phyloP scores from a whole-genome alignment of 2,113 vertebrate species.

The Bubo bubo region DNA sequence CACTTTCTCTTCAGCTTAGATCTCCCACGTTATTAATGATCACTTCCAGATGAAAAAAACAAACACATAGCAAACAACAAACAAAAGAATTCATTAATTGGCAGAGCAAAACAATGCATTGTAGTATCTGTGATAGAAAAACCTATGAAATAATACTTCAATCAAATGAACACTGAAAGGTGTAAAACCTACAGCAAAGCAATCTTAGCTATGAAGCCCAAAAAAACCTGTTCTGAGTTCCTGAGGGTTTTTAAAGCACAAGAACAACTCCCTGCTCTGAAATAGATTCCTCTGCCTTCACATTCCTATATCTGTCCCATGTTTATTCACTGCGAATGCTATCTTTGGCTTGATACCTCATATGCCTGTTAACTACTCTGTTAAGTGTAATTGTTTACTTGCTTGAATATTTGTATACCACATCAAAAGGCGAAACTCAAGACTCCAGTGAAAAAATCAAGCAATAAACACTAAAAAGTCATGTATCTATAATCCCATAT shows the following conservation, averaged over 20 bases:
- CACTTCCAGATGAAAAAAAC: background rate
- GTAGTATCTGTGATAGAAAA: background rate
- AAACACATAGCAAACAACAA: background rate
- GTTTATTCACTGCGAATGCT: slow-evolving; percentile 1
- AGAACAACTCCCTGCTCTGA: background rate
- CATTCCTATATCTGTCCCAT: background rate
- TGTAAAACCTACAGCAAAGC: background rate
- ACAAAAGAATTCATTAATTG: background rate
- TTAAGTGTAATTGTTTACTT: background rate
- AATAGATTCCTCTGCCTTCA: background rate
- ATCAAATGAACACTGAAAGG: background rate
- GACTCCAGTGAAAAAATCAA: background rate
- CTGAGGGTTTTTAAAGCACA: background rate
- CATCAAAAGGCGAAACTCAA: background rate
- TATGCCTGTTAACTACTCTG: background rate
- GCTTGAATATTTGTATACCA: background rate
- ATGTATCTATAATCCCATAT: background rate
- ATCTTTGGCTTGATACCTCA: background rate
- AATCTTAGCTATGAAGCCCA: background rate
- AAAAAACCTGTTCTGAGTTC: background rate
- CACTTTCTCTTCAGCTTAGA: background rate
- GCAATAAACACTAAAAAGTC: background rate
- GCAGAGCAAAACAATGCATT: background rate
- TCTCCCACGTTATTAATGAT: background rate
- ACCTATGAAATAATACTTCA: background rate